These are phyloP conservation scores for Acanthosepion lycidas DNA, from an alignment of 2,888 invertebrate genomes.

Conservation along the genomic window DNA sequence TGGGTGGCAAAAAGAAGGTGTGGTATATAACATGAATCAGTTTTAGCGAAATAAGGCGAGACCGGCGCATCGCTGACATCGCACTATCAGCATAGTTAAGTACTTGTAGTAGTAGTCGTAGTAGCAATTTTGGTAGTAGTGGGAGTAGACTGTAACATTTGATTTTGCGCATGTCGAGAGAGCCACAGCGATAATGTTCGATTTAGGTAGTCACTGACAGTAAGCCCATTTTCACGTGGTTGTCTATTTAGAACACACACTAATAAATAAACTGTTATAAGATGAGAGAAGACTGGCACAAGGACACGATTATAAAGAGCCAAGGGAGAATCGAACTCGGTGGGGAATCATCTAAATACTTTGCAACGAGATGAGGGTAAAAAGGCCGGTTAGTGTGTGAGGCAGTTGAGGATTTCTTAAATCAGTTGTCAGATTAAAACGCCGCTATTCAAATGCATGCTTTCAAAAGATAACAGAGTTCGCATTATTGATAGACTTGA, in stretches of 20 bases:
- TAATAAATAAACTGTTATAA: neutral
- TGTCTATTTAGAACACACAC: neutral
- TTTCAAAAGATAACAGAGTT: too few relatives aligned
- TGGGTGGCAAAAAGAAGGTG: neutral
- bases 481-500: too few relatives aligned
- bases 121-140: neutral
- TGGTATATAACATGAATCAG: neutral
- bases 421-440: too few relatives aligned
- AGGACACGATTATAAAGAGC: neutral
- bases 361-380: too few relatives aligned
- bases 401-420: too few relatives aligned
- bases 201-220: neutral
- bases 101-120: neutral
- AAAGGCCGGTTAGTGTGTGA: too few relatives aligned
- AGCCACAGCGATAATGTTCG: neutral
- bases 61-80: neutral
- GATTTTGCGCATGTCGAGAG: neutral
- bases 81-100: neutral
- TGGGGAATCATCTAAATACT: too few relatives aligned
- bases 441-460: too few relatives aligned
- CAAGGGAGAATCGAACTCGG: neutral
- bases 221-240: neutral
- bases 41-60: neutral
- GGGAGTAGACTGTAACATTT: neutral
- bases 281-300: neutral